A percentile compares a stretch with the other conserved stretches of the same genome.
Conservation (phyloP, 2,797 vertebrate species). For the Galagoides demidoff region DNA sequence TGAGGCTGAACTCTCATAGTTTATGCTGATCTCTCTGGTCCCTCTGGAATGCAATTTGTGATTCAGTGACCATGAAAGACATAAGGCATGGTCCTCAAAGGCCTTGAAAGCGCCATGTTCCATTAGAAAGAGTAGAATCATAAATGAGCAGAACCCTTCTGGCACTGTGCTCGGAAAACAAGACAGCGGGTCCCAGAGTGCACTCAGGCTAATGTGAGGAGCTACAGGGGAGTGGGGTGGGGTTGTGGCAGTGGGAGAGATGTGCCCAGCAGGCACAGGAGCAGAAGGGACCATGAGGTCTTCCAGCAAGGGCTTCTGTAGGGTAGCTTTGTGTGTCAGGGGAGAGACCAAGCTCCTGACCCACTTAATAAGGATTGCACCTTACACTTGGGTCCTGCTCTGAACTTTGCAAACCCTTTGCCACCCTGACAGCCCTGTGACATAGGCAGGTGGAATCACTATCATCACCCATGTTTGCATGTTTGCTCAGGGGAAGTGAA, state of each 20-base stretch:
- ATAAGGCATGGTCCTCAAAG: not conserved
- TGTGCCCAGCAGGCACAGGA: not conserved
- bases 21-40: not conserved
- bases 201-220: too few species aligned
- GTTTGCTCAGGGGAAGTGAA: not conserved
- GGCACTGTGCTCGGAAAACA: not conserved
- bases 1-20: not conserved
- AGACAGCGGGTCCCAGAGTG: not conserved
- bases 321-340: rapidly evolving
- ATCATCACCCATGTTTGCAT: not conserved
- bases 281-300: not conserved
- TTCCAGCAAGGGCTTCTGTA: not conserved
- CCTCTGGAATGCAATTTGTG: not conserved
- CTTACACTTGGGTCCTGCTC: too few species aligned
- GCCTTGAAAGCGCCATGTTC: not conserved
- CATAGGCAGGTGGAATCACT: not conserved
- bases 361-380: not conserved
- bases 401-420: not conserved
- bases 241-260: not conserved
- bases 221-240: not conserved
- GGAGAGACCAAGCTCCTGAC: not conserved
- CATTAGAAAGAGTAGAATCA: not conserved
- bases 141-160: not conserved
- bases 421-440: not conserved
- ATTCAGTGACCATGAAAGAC: not conserved